These are phyloP conservation scores for Bicyclus anynana DNA, from an alignment of 1,140 invertebrate species.

Conservation along the genomic window DNA sequence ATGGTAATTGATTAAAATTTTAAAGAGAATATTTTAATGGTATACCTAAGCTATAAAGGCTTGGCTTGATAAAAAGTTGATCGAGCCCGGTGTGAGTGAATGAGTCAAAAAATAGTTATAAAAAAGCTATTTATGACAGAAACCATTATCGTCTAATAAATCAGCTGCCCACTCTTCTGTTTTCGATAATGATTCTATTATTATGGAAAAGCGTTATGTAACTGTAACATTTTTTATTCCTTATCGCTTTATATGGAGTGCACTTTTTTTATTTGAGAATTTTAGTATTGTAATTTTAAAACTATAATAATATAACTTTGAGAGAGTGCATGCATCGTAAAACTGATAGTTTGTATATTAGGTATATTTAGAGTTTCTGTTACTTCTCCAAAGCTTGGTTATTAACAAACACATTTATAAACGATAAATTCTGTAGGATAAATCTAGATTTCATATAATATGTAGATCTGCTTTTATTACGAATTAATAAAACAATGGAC, in stretches of 20 bases:
- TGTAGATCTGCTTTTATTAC: no score
- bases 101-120: slow-evolving; percentile 57
- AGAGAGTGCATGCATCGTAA: no score
- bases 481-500: no score
- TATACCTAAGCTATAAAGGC: not conserved
- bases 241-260: slow-evolving; percentile 35
- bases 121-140: slow-evolving; percentile 75
- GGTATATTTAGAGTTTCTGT: no score
- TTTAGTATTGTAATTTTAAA: no score
- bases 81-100: slow-evolving; percentile 38
- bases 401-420: no score
- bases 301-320: no score
- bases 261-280: slow-evolving; percentile 16
- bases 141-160: slow-evolving; percentile 75
- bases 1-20: not conserved
- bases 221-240: slow-evolving; percentile 70
- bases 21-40: not conserved
- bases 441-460: no score
- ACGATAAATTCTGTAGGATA: no score
- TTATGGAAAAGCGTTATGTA: slow-evolving; percentile 77
- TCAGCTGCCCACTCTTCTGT: slow-evolving; percentile 76
- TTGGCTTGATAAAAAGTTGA: slow-evolving; percentile 13
- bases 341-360: no score
- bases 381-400: no score
- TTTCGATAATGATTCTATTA: slow-evolving; percentile 77